Conservation (phyloP, 1,140 invertebrate genomes). For the Mycetomoellerius zeteki region DNA sequence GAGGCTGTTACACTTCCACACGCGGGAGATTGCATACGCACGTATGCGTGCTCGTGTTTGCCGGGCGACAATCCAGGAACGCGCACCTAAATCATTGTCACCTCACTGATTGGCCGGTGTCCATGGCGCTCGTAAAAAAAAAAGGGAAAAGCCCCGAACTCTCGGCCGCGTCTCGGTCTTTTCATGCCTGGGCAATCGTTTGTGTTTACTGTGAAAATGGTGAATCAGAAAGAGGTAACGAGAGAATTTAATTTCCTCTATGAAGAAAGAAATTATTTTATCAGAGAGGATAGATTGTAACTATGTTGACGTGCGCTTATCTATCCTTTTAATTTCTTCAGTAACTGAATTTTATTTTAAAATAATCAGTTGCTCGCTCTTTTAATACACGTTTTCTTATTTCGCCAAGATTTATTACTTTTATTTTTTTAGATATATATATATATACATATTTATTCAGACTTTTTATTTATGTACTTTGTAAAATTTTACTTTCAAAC, state of each 20-base stretch:
- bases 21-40: slow-evolving; percentile 2
- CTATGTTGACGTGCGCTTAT: not conserved
- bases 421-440: too few relatives aligned
- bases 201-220: slow-evolving; percentile 35
- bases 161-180: slow-evolving; percentile 24
- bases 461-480: not conserved
- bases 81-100: slow-evolving; percentile 68
- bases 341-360: not conserved
- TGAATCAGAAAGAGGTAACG: slow-evolving; percentile 27
- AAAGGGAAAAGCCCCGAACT: not conserved
- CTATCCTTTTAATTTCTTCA: not conserved
- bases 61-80: slow-evolving; percentile 49
- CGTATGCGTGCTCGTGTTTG: slow-evolving; percentile 48
- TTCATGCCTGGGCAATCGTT: slow-evolving; percentile 4
- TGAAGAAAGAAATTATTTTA: slow-evolving; percentile 12
- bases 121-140: slow-evolving; percentile 48
- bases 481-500: not conserved
- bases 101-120: slow-evolving; percentile 27
- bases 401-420: not conserved
- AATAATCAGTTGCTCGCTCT: not conserved
- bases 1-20: slow-evolving; percentile 54
- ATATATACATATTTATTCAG: not conserved
- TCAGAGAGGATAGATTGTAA: slow-evolving; percentile 9
- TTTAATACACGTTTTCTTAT: not conserved
- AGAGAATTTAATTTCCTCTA: slow-evolving; percentile 32